Evolutionary conservation across 2,888 invertebrate species (phyloP), one percentile per base, ranked within the genome.

Genomic region (Limnephilus rhombicus): DNA sequence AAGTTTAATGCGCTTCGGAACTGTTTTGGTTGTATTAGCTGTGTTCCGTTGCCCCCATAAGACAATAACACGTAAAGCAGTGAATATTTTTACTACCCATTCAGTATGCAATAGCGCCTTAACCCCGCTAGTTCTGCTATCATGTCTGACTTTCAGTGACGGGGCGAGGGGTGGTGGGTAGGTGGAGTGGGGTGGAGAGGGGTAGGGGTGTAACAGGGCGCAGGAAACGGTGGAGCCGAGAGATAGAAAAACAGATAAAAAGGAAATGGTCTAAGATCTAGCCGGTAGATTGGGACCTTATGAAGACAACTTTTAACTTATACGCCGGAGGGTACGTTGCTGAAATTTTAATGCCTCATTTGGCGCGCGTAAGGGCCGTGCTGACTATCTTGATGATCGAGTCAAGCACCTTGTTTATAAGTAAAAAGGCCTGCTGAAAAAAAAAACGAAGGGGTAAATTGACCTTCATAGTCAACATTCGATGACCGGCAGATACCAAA

Each of bases 341-440:
- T 93, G 93, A 93, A 93, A 93, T 93, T 93, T 92, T 92, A 93
- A 93, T 92, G 92, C 92, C 92, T 93, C 92, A 92, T 93, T 93
- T 92, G 91, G 91, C 82, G 87, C 91, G 85, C 88, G 89, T 91
- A 91, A 93, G 93, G 92, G 91, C 82, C 82, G 90, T n/a, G 41
- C 88, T 53, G 87, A 87, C 88, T 89, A 89, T 80, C 88, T 87
- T 89, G 88, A 89, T 80, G 90, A 49, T 90, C 81, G 90, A 34
- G 81, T 31, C 82, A 49, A 90, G 90, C 90, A 90, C 45, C 81
- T 90, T 90, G 45, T 89, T 89, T 80, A 89, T 80, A 34, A 34
- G 80, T 80, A 89, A 89, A 89, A 89, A 89, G 88, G 88, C 68
- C n/a, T 4, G n/a, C 45, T 86, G 18, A 41, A 83, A 83, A 83